phyloP scores from a whole-genome alignment of 2,888 invertebrate species.

The Acronicta leporina region DNA sequence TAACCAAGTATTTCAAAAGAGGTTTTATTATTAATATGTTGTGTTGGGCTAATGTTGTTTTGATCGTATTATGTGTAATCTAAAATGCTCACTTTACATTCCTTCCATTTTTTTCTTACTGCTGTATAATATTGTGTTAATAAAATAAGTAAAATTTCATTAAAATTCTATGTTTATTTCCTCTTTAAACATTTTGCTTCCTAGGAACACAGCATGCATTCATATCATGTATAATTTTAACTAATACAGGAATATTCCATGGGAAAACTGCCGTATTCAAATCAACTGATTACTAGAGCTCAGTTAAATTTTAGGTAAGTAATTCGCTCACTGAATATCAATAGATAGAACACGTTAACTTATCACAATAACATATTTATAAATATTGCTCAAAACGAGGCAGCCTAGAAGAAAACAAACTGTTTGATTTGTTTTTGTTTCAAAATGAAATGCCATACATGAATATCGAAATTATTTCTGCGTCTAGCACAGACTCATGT shows the following conservation, averaged over 20 bases:
- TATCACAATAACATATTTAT: conserved; percentile 15
- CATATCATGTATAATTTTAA: neutral
- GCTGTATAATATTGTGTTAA: conserved; percentile 17
- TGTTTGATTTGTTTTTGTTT: too few relatives aligned
- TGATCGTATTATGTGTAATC: conserved; percentile 22
- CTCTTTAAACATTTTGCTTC: conserved; percentile 8
- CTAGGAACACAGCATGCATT: conserved; percentile 3
- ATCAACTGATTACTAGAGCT: conserved; percentile 37
- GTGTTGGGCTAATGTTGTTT: conserved; percentile 9
- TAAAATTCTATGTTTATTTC: conserved; percentile 27
- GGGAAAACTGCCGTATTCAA: conserved; percentile 33
- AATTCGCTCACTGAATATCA: conserved; percentile 41
- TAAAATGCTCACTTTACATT: conserved; percentile 56
- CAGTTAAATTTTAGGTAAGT: conserved; percentile 46
- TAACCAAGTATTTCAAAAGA: conserved; percentile 8
- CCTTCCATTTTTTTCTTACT: conserved; percentile 42
- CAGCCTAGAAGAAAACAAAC: conserved; percentile 9
- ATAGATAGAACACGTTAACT: conserved; percentile 21
- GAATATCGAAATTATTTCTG: too few relatives aligned
- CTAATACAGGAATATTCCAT: neutral
- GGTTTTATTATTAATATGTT: conserved; percentile 7
- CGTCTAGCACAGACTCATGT: too few relatives aligned
- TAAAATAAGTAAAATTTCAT: conserved; percentile 25
- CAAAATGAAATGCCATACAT: too few relatives aligned
- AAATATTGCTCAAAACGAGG: conserved; percentile 10